A percentile compares a stretch with the other conserved stretches of the same genome.
Conservation (phyloP, 2,888 invertebrate genomes). For the Diplolepis rosae region DNA sequence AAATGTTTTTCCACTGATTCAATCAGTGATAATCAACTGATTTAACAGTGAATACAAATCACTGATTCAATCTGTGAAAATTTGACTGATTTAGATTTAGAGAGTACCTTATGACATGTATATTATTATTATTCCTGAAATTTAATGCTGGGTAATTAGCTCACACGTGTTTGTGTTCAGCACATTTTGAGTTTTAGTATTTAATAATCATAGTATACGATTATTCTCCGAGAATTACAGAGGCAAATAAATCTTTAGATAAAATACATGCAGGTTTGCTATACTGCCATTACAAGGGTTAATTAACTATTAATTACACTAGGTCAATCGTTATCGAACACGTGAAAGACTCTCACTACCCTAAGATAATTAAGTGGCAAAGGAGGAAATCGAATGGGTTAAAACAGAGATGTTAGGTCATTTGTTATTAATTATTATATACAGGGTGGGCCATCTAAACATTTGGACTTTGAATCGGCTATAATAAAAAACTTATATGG, state of each 20-base stretch:
- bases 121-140: too few relatives aligned
- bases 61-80: too few relatives aligned
- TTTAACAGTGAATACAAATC: too few relatives aligned
- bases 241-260: slow-evolving; percentile 42
- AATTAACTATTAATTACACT: slow-evolving; percentile 56
- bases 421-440: too few relatives aligned
- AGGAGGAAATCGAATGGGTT: slow-evolving; percentile 38
- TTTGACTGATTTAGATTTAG: too few relatives aligned
- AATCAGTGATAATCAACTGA: too few relatives aligned
- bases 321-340: slow-evolving; percentile 38
- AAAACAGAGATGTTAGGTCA: slow-evolving; percentile 3
- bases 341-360: slow-evolving; percentile 33
- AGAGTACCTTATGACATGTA: too few relatives aligned
- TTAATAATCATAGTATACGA: not conserved
- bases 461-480: too few relatives aligned
- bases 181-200: not conserved
- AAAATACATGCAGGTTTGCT: slow-evolving; percentile 37
- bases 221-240: slow-evolving; percentile 30
- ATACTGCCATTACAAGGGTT: slow-evolving; percentile 43
- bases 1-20: too few relatives aligned
- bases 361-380: slow-evolving; percentile 51
- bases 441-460: too few relatives aligned
- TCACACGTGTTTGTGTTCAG: not conserved
- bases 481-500: too few relatives aligned
- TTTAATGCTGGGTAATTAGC: too few relatives aligned